Base-by-base conservation (phyloP, 2,888 invertebrate genomes). In the Amiota communis region DNA sequence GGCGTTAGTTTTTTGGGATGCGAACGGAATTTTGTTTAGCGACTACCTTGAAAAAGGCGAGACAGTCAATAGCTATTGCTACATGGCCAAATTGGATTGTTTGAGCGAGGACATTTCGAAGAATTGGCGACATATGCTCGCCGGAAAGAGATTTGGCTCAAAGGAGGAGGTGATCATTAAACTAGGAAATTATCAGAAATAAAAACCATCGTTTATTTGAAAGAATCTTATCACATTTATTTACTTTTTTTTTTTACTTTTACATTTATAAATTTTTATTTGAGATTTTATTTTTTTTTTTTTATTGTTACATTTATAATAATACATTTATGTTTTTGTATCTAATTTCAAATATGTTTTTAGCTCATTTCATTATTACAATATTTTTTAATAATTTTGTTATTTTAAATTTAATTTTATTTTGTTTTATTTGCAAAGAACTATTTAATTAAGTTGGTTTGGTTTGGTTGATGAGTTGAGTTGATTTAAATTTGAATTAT, bases 191-290 rank as follows among this genome's bases (percentile, higher is more conserved):
- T 68, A 59, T 59, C 70, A 73, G 59, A 13, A n/a, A 46, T 12
- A 76, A 17, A 61, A n/a, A 46, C 17, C 2, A 3, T 10, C 10
- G 8, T 48, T 72, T 75, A 81, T 82, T 82, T 82, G 86, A 79
- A 88, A 87, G 88, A 88, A 88, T 88, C 88, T 88, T 88, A 88
- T 88, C 88, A 88, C 88, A 88, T 88, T 88, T 88, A 88, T 88
- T 88, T 88, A 88, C 88, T 87, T 87, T 79, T 82, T 82, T 79
- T 74, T 75, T 77, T 79, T 76, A 74, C 75, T 76, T 78, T 83
- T 75, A 78, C 75, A 77, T 59, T 71, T 76, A 74, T 72, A 79
- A 79, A 76, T 79, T 59, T 81, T 72, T 36, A 6, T 36, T 64
- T 36, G 36, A 65, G 70, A 78, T 75, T 80, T 78, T 77, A 75